A percentile compares a stretch with the other conserved stretches of the same genome.
These are phyloP conservation scores for Thalassaphorura encarpata DNA, from an alignment of 1,140 invertebrate genomes.

Conservation along the genomic window DNA sequence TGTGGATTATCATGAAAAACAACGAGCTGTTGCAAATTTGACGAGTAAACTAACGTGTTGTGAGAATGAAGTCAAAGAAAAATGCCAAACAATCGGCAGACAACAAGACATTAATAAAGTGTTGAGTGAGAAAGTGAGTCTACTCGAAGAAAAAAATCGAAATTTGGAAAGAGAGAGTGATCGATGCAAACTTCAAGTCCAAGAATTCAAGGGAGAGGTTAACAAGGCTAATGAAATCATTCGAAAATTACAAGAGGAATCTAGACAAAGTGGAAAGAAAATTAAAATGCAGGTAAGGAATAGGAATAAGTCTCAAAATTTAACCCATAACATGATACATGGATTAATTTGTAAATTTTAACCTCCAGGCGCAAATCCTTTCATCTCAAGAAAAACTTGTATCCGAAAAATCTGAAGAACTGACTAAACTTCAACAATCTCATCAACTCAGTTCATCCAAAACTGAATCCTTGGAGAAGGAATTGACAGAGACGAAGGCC, in stretches of 20 bases:
- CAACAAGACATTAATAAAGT: not conserved
- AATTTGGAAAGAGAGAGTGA: not conserved
- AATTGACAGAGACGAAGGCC: slow-evolving; percentile 2
- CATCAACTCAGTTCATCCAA: too few relatives aligned
- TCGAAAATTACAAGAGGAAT: not conserved
- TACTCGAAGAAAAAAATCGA: not conserved
- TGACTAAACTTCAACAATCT: not conserved
- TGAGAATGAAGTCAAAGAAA: not conserved
- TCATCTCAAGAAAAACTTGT: not conserved
- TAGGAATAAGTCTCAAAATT: too few relatives aligned
- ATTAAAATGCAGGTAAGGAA: too few relatives aligned
- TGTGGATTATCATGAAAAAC: not conserved
- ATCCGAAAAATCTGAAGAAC: not conserved
- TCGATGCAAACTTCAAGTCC: not conserved
- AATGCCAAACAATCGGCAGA: not conserved
- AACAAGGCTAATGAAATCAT: not conserved
- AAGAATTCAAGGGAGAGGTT: not conserved
- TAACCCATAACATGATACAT: too few relatives aligned
- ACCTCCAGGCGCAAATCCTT: not conserved
- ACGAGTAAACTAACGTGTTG: not conserved
- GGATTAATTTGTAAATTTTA: not conserved
- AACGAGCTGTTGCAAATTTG: not conserved
- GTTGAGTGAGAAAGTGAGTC: not conserved
- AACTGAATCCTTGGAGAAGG: too few relatives aligned
- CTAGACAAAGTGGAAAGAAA: not conserved